Percentiles rank a stretch among this genome's conserved stretches.
These are phyloP conservation scores for Sarotherodon lohbergeri DNA, from an alignment of 2,113 vertebrate genomes.

Conservation along the genomic window DNA sequence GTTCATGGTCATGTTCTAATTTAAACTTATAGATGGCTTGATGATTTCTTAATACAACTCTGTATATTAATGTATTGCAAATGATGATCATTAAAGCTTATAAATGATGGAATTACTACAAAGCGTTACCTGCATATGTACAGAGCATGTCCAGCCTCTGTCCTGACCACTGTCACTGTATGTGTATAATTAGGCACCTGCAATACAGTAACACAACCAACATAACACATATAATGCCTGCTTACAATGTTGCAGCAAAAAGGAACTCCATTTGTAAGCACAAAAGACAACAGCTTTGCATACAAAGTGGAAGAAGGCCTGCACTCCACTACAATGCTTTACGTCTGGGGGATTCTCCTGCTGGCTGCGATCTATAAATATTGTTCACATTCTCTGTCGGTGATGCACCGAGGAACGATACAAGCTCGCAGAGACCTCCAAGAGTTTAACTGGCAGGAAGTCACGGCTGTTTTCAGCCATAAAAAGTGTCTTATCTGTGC, in stretches of 20 bases:
- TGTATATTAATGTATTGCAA: neutral
- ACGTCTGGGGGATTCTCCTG: constrained; percentile 52
- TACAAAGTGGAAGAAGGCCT: constrained; percentile 44
- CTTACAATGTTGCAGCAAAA: constrained; percentile 2
- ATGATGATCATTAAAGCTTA: neutral
- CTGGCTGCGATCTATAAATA: constrained; percentile 58
- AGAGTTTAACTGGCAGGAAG: constrained; percentile 17
- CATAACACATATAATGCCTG: neutral
- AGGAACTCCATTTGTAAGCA: neutral
- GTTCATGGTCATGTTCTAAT: neutral
- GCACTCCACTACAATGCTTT: constrained; percentile 19
- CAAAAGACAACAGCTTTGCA: constrained; percentile 45
- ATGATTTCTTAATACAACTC: neutral
- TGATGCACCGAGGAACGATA: constrained; percentile 16
- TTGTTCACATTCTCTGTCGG: constrained; percentile 38
- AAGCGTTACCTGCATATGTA: neutral
- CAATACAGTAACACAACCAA: neutral
- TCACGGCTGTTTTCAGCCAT: constrained; percentile 21
- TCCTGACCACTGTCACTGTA: neutral
- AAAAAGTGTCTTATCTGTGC: constrained; percentile 45
- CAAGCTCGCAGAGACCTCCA: constrained; percentile 33
- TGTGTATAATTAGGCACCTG: neutral
- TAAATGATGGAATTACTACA: neutral
- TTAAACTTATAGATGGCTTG: neutral
- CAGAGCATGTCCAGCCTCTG: neutral